These are phyloP conservation scores for Drosophila sucinea DNA, from an alignment of 1,140 invertebrate species.

Conservation along the genomic window DNA sequence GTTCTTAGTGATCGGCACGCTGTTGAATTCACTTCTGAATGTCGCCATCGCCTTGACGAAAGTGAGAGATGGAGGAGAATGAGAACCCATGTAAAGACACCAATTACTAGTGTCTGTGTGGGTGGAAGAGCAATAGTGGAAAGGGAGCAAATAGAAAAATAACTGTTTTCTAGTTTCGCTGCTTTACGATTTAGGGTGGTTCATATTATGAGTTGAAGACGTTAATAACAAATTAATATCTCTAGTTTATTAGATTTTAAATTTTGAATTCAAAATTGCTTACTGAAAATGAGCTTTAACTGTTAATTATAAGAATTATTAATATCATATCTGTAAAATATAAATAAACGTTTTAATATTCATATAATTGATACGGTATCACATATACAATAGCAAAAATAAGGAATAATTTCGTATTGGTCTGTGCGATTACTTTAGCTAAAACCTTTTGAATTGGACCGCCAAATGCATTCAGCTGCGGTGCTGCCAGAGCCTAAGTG, in stretches of 20 bases:
- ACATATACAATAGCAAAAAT: no score
- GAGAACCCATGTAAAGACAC: background rate
- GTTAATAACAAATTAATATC: no score
- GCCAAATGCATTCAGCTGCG: background rate
- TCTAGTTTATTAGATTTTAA: no score
- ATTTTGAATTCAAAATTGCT: no score
- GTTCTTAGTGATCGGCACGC: constrained; percentile 66
- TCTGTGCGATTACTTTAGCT: background rate
- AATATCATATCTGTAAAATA: no score
- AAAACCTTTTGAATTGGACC: background rate
- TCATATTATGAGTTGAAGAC: background rate
- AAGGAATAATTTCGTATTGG: no score
- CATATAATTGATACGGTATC: no score
- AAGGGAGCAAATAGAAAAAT: background rate
- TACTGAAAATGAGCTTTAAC: no score
- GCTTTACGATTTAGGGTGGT: constrained; percentile 3
- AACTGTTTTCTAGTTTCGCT: constrained; percentile 6
- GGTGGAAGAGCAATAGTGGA: background rate
- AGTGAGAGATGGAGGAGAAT: constrained; percentile 45
- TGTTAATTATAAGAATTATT: no score
- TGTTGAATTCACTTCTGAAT: constrained; percentile 74
- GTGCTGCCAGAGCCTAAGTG: background rate
- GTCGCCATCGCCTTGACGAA: constrained; percentile 66
- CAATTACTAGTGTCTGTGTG: background rate
- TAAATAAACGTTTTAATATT: no score